Evolutionary conservation across 2,888 invertebrate species (phyloP), one percentile per base, ranked within the genome.

Genomic region (Parnassius smintheus): DNA sequence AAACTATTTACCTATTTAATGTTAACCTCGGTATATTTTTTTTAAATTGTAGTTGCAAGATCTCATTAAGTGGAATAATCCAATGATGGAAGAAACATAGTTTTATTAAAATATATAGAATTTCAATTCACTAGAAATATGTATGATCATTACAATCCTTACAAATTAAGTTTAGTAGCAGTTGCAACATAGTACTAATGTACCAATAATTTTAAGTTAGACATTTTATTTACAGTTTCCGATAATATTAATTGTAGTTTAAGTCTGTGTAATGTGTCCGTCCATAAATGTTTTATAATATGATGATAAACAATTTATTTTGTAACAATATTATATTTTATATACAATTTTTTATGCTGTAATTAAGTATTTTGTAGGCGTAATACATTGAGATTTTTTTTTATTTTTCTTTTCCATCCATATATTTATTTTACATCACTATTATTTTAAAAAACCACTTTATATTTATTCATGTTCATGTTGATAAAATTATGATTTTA

Each of bases 51-150:
- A 62, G 13, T 49, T 52, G 59, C 64, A 68, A 66, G 72, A 72
- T 72, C 72, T 72, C 72, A 72, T 65, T 69, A 68, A 57, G 42
- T 63, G 59, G 66, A 67, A 61, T 64, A 66, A 61, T 62, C 13
- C n/a, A 18, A 35, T 35, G 35, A 35, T 35, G 35, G 35, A 35
- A 35, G 4, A 35, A 7, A 35, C 35, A 35, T 35, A 7, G 7
- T 35, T 35, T 35, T 35, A 35, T 35, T 35, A 35, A 35, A 35
- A 35, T 35, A 35, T 35, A 35, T 35, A 35, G 35, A 35, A 3
- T 25, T 18, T 18, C 18, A 18, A 18, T 18, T 18, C 18, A 18
- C 18, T 18, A 18, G 18, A 18, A 35, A 7, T 7, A 7, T 35
- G 35, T 35, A 35, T 4, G 3, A 35, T 35, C 35, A 35, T 35